Evolutionary conservation across 1,140 invertebrate species (phyloP).

Genomic region (Heliconius melpomene): DNA sequence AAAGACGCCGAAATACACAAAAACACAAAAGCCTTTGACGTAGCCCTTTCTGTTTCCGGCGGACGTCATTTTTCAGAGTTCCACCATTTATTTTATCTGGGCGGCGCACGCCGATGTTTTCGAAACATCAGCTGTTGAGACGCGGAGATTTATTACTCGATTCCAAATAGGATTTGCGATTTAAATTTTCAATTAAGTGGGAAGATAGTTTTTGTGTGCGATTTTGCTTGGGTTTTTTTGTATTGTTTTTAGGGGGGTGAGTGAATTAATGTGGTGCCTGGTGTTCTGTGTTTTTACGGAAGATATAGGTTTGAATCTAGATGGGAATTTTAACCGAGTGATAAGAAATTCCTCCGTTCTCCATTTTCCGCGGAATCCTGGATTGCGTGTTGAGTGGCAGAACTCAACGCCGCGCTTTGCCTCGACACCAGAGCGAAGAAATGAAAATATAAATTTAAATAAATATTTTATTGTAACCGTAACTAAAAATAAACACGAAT

Average conservation of each 20-base stretch:
- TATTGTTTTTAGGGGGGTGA: not conserved
- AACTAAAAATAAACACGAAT: not conserved
- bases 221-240: not conserved
- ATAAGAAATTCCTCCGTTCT: too few relatives aligned
- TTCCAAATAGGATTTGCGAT: slow-evolving; percentile 40
- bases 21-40: slow-evolving; percentile 45
- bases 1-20: slow-evolving; percentile 30
- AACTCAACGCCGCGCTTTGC: too few relatives aligned
- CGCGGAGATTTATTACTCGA: slow-evolving; percentile 69
- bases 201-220: not conserved
- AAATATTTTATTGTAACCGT: not conserved
- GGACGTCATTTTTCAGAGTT: slow-evolving; percentile 73
- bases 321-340: too few relatives aligned
- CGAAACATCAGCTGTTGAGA: slow-evolving; percentile 72
- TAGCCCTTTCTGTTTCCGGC: slow-evolving; percentile 67
- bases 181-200: slow-evolving; percentile 34
- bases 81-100: slow-evolving; percentile 78
- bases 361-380: too few relatives aligned
- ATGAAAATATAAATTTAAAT: too few relatives aligned
- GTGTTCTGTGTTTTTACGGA: not conserved
- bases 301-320: not conserved
- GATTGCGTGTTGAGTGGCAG: too few relatives aligned
- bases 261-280: not conserved
- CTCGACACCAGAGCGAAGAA: too few relatives aligned
- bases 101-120: slow-evolving; percentile 59